Conservation (phyloP, 2,888 invertebrate genomes). For the Ashinkailepas kermadecensis region DNA sequence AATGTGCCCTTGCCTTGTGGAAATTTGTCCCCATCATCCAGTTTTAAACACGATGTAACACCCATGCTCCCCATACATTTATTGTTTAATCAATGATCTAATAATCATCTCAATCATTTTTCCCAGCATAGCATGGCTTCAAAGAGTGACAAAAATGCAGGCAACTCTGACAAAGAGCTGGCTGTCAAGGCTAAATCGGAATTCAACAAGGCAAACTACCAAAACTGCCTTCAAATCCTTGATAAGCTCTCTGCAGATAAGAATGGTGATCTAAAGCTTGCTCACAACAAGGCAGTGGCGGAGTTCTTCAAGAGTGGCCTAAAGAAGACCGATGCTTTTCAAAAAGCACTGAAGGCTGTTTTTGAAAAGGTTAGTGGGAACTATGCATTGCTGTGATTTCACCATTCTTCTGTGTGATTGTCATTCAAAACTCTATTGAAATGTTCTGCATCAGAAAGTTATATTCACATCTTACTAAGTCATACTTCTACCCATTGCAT, state of each 20-base stretch:
- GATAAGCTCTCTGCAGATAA: conserved; percentile 52
- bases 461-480: too few relatives aligned
- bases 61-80: too few relatives aligned
- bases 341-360: conserved; percentile 57
- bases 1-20: too few relatives aligned
- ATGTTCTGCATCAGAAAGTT: too few relatives aligned
- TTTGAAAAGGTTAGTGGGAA: conserved; percentile 44
- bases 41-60: too few relatives aligned
- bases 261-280: conserved; percentile 40
- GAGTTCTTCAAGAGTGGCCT: conserved; percentile 69
- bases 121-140: neutral
- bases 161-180: conserved; percentile 52
- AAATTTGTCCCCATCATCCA: too few relatives aligned
- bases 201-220: conserved; percentile 57
- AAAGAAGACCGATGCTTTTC: conserved; percentile 63
- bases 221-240: conserved; percentile 53
- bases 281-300: conserved; percentile 74
- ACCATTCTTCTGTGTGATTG: too few relatives aligned
- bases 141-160: neutral
- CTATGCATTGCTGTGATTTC: too few relatives aligned
- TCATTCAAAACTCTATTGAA: too few relatives aligned
- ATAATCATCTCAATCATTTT: neutral
- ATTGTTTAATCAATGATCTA: too few relatives aligned
- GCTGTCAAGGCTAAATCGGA: conserved; percentile 54
- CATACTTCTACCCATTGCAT: too few relatives aligned